Percentiles rank a stretch among this genome's conserved stretches.
Evolutionary conservation across 1,140 invertebrate species (phyloP).

Genomic region (Neodiprion fabricii): DNA sequence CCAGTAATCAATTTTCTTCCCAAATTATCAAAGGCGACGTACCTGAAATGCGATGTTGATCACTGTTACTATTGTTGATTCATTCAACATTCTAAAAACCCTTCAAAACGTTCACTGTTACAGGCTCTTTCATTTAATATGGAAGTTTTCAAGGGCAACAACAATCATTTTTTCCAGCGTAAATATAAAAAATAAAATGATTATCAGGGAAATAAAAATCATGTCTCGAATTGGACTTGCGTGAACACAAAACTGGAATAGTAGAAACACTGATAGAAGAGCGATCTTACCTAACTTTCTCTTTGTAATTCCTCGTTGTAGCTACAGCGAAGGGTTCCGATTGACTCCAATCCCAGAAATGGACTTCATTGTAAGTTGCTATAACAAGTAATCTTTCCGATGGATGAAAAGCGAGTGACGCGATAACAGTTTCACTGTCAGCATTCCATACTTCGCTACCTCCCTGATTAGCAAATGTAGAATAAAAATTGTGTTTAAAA

Average conservation of each 20-base stretch:
- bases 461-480: constrained; percentile 64
- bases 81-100: too few relatives aligned
- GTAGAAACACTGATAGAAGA: too few relatives aligned
- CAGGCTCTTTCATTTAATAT: too few relatives aligned
- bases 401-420: constrained; percentile 88
- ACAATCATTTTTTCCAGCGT: too few relatives aligned
- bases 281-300: constrained; percentile 74
- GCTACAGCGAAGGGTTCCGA: constrained; percentile 78
- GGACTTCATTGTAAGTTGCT: constrained; percentile 83
- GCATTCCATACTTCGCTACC: constrained; percentile 85
- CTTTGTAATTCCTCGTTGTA: constrained; percentile 72
- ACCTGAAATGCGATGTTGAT: constrained; percentile 65
- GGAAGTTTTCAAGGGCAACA: too few relatives aligned
- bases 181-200: too few relatives aligned
- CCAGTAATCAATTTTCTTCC: constrained; percentile 87
- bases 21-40: constrained; percentile 83
- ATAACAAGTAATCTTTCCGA: constrained; percentile 82
- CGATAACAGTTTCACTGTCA: constrained; percentile 76
- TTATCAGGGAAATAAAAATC: too few relatives aligned
- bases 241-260: too few relatives aligned
- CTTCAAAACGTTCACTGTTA: too few relatives aligned
- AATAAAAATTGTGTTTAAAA: constrained; percentile 13
- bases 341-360: constrained; percentile 91
- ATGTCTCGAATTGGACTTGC: too few relatives aligned
- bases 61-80: neutral